These are phyloP conservation scores for Hypotaenidia philippensis DNA, from an alignment of 2,797 vertebrate species.

Conservation along the genomic window DNA sequence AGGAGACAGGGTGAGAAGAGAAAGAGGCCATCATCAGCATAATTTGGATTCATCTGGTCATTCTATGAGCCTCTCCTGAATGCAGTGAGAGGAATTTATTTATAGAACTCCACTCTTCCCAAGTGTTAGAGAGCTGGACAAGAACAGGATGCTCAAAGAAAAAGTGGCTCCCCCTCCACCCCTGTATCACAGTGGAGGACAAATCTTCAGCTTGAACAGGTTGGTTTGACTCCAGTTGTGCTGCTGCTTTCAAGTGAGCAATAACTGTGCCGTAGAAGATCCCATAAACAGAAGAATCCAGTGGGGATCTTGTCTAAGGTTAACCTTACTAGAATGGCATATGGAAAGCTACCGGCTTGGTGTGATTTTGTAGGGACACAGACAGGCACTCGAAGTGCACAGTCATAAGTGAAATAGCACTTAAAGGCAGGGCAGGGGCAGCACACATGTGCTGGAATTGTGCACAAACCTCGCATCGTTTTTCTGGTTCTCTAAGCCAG, in stretches of 20 bases:
- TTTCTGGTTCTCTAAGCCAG: background rate
- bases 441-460: background rate
- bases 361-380: background rate
- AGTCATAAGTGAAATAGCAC: background rate
- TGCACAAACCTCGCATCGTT: background rate
- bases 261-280: background rate
- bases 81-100: background rate
- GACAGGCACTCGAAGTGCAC: fast-evolving
- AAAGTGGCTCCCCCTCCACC: background rate
- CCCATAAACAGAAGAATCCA: background rate
- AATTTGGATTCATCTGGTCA: background rate
- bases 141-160: background rate
- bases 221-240: background rate
- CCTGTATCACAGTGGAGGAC: background rate
- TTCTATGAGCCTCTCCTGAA: background rate
- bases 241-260: background rate
- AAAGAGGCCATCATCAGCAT: background rate
- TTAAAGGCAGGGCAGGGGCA: background rate
- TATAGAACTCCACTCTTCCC: background rate
- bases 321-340: background rate
- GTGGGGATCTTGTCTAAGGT: background rate
- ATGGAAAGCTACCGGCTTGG: background rate
- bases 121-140: background rate
- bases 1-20: background rate
- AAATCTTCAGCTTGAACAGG: background rate